These are phyloP conservation scores for Gymnosoma rotundatum DNA, from an alignment of 2,888 invertebrate species.

Conservation along the genomic window DNA sequence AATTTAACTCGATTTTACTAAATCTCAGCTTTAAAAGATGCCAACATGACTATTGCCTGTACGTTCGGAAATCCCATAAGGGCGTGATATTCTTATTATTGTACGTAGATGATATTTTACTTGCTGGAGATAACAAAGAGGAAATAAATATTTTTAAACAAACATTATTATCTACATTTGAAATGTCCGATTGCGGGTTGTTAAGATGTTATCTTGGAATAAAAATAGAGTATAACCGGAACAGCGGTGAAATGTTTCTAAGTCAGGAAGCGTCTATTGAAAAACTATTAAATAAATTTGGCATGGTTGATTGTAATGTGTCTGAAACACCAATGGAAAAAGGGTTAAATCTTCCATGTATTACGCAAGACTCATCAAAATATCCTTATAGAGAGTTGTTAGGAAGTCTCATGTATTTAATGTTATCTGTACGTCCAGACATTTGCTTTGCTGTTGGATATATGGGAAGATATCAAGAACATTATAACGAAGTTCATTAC, in stretches of 20 bases:
- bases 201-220: constrained; percentile 2
- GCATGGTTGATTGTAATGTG: background rate
- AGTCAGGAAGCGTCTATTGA: background rate
- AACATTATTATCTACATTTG: background rate
- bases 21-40: background rate
- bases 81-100: too few relatives aligned
- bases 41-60: background rate
- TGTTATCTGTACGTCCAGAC: constrained; percentile 5
- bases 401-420: constrained; percentile 16
- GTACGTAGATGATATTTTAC: background rate
- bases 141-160: background rate
- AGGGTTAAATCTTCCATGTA: background rate
- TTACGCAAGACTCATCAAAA: background rate
- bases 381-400: constrained; percentile 8
- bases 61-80: background rate
- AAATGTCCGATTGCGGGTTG: constrained; percentile 10
- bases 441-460: background rate
- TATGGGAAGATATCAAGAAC: background rate
- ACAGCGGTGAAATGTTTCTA: background rate
- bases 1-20: too few relatives aligned
- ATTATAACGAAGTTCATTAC: background rate
- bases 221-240: background rate
- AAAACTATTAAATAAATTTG: background rate
- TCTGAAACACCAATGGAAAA: background rate
- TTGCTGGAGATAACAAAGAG: constrained; percentile 6